Percentiles rank a stretch among this genome's conserved stretches.
Conservation (phyloP, 2,888 invertebrate genomes). For the Apodemia hepburni region DNA sequence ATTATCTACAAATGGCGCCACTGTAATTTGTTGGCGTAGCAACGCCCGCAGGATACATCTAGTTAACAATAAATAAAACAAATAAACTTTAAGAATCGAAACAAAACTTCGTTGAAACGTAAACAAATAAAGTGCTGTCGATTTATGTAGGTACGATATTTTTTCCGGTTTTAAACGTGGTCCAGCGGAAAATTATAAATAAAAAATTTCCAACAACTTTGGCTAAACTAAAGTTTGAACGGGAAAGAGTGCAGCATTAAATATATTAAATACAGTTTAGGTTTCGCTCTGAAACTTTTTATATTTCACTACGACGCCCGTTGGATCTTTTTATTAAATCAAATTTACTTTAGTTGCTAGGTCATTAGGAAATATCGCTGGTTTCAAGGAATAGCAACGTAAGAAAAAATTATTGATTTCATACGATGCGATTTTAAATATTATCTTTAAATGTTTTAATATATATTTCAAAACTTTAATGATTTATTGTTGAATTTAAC, state of each 20-base stretch:
- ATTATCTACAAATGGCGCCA: no score
- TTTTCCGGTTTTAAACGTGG: constrained; percentile 15
- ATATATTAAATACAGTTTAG: constrained; percentile 22
- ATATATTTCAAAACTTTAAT: no score
- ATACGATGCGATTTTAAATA: no score
- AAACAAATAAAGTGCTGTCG: constrained; percentile 4
- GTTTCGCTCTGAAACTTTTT: constrained; percentile 22
- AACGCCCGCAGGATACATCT: no score
- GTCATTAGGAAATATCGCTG: neutral
- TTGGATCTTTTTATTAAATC: constrained; percentile 23
- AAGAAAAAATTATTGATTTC: no score
- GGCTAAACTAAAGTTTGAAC: constrained; percentile 19
- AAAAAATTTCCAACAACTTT: constrained; percentile 19
- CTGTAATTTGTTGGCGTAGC: no score
- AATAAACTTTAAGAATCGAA: neutral
- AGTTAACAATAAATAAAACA: neutral
- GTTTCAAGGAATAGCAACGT: no score
- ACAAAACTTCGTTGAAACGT: neutral
- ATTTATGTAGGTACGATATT: constrained; percentile 6
- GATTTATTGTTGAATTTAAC: no score
- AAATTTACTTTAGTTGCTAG: constrained; percentile 19
- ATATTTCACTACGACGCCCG: constrained; percentile 21
- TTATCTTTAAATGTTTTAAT: no score
- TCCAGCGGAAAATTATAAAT: constrained; percentile 20
- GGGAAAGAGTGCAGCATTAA: constrained; percentile 15